Evolutionary conservation across 2,113 vertebrate species (phyloP).

Genomic region (Echinops telfairi): DNA sequence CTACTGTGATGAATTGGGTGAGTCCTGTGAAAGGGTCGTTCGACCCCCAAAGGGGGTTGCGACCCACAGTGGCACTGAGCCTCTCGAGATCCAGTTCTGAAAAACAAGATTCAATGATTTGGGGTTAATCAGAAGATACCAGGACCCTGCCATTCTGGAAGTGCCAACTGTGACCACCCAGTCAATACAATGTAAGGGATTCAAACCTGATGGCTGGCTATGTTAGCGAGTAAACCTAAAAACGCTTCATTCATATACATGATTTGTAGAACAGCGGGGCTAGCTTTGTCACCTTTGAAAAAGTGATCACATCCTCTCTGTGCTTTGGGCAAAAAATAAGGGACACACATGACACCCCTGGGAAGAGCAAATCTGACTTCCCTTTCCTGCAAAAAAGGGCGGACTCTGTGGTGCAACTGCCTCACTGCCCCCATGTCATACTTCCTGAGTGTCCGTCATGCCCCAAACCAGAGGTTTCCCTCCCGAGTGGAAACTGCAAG

Average conservation of each 20-base stretch:
- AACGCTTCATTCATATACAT: not conserved
- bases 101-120: not conserved
- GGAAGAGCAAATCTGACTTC: not conserved
- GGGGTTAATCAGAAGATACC: not conserved
- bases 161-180: too few relatives aligned
- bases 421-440: not conserved
- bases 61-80: too few relatives aligned
- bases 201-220: not conserved
- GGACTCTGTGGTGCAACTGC: not conserved
- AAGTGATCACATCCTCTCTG: not conserved
- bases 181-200: not conserved
- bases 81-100: not conserved
- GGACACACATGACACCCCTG: not conserved
- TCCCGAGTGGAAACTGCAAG: not conserved
- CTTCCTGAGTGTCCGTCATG: not conserved
- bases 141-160: accelerated
- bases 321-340: not conserved
- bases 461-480: too few relatives aligned
- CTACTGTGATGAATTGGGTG: too few relatives aligned
- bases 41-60: too few relatives aligned
- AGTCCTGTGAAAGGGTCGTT: too few relatives aligned
- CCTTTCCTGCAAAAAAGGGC: not conserved
- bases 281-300: too few relatives aligned
- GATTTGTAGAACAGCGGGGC: not conserved
- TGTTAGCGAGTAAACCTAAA: not conserved